Percentiles rank a stretch among this genome's conserved stretches.
phyloP scores from a whole-genome alignment of 2,888 invertebrate genomes.

The Thalpophila matura region DNA sequence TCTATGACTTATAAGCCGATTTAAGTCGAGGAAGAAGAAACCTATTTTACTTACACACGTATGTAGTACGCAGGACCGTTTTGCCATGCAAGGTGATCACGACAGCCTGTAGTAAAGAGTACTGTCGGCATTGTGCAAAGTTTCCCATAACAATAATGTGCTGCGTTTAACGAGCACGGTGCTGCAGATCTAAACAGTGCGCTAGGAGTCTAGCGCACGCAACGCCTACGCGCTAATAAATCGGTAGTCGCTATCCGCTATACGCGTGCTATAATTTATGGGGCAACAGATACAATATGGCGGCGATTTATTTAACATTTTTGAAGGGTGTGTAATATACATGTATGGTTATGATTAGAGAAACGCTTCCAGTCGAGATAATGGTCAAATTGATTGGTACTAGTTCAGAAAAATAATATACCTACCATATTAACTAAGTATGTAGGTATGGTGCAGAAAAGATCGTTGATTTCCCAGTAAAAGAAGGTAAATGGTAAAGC shows the following conservation, averaged over 20 bases:
- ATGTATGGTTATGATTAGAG: background rate
- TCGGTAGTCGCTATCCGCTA: too few species aligned
- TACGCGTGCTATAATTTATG: slow-evolving; percentile 8
- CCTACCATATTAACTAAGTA: too few species aligned
- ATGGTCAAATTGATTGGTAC: too few species aligned
- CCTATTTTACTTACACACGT: slow-evolving; percentile 2
- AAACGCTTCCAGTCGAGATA: background rate
- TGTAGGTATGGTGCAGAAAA: too few species aligned
- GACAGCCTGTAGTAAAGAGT: slow-evolving; percentile 18
- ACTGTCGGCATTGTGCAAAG: slow-evolving; percentile 35
- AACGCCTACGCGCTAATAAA: slow-evolving; percentile 39
- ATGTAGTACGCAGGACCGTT: slow-evolving; percentile 27
- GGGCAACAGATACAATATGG: too few species aligned
- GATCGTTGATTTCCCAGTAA: too few species aligned
- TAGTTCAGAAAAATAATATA: too few species aligned
- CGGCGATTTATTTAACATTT: too few species aligned
- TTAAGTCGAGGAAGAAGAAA: slow-evolving; percentile 7
- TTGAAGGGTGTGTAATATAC: too few species aligned
- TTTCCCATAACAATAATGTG: slow-evolving; percentile 45
- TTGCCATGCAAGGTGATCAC: slow-evolving; percentile 35
- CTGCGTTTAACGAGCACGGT: slow-evolving; percentile 42
- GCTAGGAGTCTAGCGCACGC: background rate
- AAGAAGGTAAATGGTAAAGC: slow-evolving; percentile 9
- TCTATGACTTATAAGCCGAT: too few species aligned
- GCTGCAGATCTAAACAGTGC: slow-evolving; percentile 31